Evolutionary conservation across 2,888 invertebrate species (phyloP).

Genomic region (Phasia obesa): DNA sequence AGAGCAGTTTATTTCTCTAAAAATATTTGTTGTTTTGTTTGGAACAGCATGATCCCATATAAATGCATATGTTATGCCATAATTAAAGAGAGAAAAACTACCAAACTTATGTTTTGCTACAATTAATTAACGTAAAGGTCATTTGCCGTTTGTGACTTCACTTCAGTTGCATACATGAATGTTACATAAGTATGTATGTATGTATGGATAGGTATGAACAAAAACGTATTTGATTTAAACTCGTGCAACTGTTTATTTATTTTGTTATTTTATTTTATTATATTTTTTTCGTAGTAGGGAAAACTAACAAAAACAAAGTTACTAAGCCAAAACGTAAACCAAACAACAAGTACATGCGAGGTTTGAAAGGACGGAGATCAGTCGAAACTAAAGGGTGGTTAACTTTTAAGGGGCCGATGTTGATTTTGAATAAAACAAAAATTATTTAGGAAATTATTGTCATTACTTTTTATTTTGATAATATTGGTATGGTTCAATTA

Average conservation of each 20-base stretch:
- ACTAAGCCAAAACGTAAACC: slow-evolving; percentile 18
- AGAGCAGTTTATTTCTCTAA: neutral
- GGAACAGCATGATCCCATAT: slow-evolving; percentile 20
- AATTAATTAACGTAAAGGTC: slow-evolving; percentile 68
- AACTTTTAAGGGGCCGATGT: no score
- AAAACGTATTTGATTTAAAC: neutral
- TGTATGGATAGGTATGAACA: neutral
- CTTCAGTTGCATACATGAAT: neutral
- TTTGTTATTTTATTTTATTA: neutral
- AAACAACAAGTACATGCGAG: neutral
- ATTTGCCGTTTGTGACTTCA: slow-evolving; percentile 45
- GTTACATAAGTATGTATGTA: no score
- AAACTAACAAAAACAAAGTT: slow-evolving; percentile 9
- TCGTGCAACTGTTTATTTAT: slow-evolving; percentile 13
- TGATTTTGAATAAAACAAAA: no score
- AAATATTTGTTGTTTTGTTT: slow-evolving; percentile 22
- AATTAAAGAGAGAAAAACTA: neutral
- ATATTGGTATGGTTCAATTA: no score
- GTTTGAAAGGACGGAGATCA: slow-evolving; percentile 4
- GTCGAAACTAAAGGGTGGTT: no score
- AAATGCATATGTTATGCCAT: neutral
- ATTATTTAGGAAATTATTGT: no score
- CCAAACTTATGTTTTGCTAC: slow-evolving; percentile 36
- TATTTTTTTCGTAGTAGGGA: slow-evolving; percentile 1
- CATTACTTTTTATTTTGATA: no score